Evolutionary conservation across 2,888 invertebrate genomes (phyloP).

Genomic region (Pyralis farinalis): DNA sequence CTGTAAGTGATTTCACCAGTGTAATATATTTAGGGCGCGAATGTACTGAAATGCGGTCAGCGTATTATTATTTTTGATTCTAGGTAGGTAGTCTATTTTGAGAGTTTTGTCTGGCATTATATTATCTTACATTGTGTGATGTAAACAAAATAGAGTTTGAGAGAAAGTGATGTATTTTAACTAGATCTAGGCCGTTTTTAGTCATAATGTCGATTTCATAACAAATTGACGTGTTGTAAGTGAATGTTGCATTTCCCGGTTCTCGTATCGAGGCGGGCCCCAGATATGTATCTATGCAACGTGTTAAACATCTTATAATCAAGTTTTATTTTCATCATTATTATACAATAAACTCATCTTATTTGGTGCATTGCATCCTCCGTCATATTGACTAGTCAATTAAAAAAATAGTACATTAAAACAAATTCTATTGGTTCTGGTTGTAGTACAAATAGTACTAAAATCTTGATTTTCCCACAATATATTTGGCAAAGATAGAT

Average conservation of each 20-base stretch:
- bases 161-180: constrained; percentile 40
- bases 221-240: constrained; percentile 21
- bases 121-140: constrained; percentile 9
- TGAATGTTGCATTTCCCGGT: not conserved
- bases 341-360: too few relatives aligned
- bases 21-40: constrained; percentile 4
- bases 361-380: too few relatives aligned
- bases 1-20: not conserved
- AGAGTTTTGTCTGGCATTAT: not conserved
- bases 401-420: too few relatives aligned
- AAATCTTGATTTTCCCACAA: too few relatives aligned
- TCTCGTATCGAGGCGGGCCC: not conserved
- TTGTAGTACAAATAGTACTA: too few relatives aligned
- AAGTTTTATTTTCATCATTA: too few relatives aligned
- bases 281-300: constrained; percentile 7
- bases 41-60: constrained; percentile 3
- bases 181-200: constrained; percentile 14
- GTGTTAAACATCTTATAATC: too few relatives aligned
- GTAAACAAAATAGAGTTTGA: constrained; percentile 30
- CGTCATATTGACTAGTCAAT: too few relatives aligned
- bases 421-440: too few relatives aligned
- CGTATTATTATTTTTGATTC: constrained; percentile 50
- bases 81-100: constrained; percentile 37
- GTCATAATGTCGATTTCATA: constrained; percentile 20
- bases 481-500: too few relatives aligned